phyloP scores from a whole-genome alignment of 2,797 vertebrate genomes.

The Paratrypauchen microcephalus region DNA sequence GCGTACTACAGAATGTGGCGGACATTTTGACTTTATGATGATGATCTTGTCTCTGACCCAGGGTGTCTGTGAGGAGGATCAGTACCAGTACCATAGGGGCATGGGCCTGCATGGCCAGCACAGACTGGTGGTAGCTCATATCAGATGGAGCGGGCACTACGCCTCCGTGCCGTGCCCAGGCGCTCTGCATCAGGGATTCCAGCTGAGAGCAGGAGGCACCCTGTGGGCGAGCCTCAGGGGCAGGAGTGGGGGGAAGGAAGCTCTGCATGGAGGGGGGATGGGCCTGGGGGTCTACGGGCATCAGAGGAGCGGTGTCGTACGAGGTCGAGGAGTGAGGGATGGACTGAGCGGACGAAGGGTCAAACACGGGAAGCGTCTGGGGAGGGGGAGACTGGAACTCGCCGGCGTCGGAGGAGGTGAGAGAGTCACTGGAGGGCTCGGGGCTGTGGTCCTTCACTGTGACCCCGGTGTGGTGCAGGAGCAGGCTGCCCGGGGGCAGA shows the following conservation, averaged over 20 bases:
- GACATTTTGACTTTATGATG: slow-evolving; percentile 10
- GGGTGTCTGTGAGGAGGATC: slow-evolving; percentile 31
- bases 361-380: slow-evolving; percentile 72
- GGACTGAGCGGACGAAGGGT: slow-evolving; percentile 73
- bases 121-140: slow-evolving; percentile 76
- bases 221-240: slow-evolving; percentile 76
- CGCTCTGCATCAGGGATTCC: slow-evolving; percentile 83
- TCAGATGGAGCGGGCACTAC: slow-evolving; percentile 68
- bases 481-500: slow-evolving; percentile 81
- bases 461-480: slow-evolving; percentile 74
- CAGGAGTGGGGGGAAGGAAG: slow-evolving; percentile 76
- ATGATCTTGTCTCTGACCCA: slow-evolving; percentile 51
- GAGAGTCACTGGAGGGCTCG: slow-evolving; percentile 92
- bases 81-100: slow-evolving; percentile 77
- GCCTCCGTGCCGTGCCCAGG: slow-evolving; percentile 74
- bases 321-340: slow-evolving; percentile 70
- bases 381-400: slow-evolving; percentile 93
- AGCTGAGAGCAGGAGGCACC: slow-evolving; percentile 79
- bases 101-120: slow-evolving; percentile 74
- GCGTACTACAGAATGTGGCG: background rate
- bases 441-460: slow-evolving; percentile 85
- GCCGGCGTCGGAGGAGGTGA: slow-evolving; percentile 90
- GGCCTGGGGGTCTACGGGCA: slow-evolving; percentile 69
- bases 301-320: slow-evolving; percentile 51
- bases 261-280: slow-evolving; percentile 84